Evolutionary conservation across 2,113 vertebrate genomes (phyloP), one percentile per base, ranked within the genome.

Genomic region (Neogobius melanostomus): DNA sequence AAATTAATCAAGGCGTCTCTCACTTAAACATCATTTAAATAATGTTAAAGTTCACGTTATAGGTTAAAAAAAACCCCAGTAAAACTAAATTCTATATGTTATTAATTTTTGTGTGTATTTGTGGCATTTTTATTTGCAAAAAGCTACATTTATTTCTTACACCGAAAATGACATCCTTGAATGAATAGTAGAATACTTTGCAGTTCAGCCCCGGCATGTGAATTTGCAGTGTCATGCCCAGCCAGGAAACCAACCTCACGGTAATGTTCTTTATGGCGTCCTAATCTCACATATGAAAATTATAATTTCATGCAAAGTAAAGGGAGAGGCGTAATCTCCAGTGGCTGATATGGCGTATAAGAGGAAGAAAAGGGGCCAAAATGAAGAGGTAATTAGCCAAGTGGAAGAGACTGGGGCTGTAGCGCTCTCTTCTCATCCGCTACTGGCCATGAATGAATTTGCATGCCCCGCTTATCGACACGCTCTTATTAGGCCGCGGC

Each of bases 331-430:
- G 93, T 92, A 93, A 92, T 93, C 92, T 93, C 61, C 76, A 56
- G 84, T 80, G 73, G 82, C 84, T 86, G 92, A 93, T 93, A 91
- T 83, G 89, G 86, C 74, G 61, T 86, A 90, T 91, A 91, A 91
- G 88, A 88, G 85, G 71, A 80, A 83, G 80, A 91, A 56, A 92
- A 85, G 84, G 85, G 85, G 87, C 28, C 8, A 84, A 92, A 92
- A 92, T 90, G 89, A 91, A 89, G 91, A 91, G 90, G 90, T 92
- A 94, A 94, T 94, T 94, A 94, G 92, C 89, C 90, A 84, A 87
- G 88, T 90, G 90, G 89, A 87, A 91, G 89, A 90, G 87, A 92
- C 91, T 84, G 88, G 85, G 71, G 81, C 85, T 15, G 73, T 90
- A 88, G 87, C 89, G 90, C 91, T 90, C 88, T 90, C 85, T 83